Evolutionary conservation across 2,797 vertebrate species (phyloP).

Genomic region (Hemitrygon akajei): DNA sequence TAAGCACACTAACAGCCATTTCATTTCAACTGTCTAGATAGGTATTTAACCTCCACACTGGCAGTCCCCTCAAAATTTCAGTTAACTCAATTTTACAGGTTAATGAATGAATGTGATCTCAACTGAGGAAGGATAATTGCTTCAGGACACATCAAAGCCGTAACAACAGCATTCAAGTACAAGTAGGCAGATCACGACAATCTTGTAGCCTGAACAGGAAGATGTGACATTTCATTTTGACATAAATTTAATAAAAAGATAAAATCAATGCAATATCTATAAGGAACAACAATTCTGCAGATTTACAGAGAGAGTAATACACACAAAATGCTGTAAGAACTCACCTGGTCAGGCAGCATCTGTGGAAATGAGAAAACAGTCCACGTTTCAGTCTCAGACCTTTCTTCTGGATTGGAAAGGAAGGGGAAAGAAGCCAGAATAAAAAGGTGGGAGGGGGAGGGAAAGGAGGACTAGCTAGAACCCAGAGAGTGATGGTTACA

Average conservation of each 20-base stretch:
- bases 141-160: constrained; percentile 69
- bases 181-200: constrained; percentile 71
- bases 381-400: too few species aligned
- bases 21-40: neutral
- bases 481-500: too few species aligned
- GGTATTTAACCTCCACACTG: neutral
- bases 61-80: neutral
- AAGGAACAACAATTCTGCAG: neutral
- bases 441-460: too few species aligned
- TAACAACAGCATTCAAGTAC: constrained; percentile 90
- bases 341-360: too few species aligned
- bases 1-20: neutral
- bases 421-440: too few species aligned
- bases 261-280: neutral
- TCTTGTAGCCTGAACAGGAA: constrained; percentile 66
- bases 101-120: constrained; percentile 50
- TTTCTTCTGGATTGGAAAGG: too few species aligned
- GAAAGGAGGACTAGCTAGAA: too few species aligned
- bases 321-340: too few species aligned
- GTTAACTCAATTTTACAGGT: constrained; percentile 9
- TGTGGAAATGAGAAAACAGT: too few species aligned
- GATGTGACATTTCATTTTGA: constrained; percentile 56
- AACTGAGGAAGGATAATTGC: constrained; percentile 62
- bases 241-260: neutral
- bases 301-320: neutral